Percentiles rank a stretch among this genome's conserved stretches.
Evolutionary conservation across 2,113 vertebrate species (phyloP).

Genomic region (Mobula hypostoma): DNA sequence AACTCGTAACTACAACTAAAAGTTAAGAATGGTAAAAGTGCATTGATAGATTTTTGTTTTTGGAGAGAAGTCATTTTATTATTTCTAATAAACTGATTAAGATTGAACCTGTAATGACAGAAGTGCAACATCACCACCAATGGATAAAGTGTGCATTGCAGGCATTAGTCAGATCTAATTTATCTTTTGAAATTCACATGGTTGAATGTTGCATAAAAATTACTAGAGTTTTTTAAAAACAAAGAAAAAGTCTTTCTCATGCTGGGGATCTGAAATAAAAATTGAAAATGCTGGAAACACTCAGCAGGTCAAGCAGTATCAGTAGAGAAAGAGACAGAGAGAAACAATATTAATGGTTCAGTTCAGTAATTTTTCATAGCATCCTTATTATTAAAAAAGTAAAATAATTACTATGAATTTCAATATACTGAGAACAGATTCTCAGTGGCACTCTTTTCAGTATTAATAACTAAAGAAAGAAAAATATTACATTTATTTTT

Average conservation of each 20-base stretch:
- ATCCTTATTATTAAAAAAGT: not conserved
- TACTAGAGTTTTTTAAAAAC: not conserved
- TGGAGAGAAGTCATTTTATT: not conserved
- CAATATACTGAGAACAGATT: not conserved
- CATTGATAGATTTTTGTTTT: not conserved
- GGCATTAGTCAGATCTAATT: not conserved
- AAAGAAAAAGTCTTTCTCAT: too few species aligned
- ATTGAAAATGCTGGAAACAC: too few species aligned
- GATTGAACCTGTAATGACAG: not conserved
- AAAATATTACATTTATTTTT: not conserved
- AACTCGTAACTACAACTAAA: not conserved
- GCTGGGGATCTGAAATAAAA: too few species aligned
- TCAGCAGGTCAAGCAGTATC: too few species aligned
- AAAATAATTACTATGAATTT: not conserved
- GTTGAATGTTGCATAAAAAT: not conserved
- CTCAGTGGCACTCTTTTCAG: not conserved
- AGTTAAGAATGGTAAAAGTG: not conserved
- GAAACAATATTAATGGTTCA: too few species aligned
- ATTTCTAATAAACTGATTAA: not conserved
- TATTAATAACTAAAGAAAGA: not conserved
- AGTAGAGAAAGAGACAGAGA: too few species aligned
- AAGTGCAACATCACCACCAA: not conserved
- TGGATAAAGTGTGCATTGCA: slow-evolving; percentile 8
- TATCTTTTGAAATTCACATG: not conserved
- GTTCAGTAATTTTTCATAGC: not conserved